phyloP scores from a whole-genome alignment of 2,797 vertebrate genomes.

The Mycteria americana region DNA sequence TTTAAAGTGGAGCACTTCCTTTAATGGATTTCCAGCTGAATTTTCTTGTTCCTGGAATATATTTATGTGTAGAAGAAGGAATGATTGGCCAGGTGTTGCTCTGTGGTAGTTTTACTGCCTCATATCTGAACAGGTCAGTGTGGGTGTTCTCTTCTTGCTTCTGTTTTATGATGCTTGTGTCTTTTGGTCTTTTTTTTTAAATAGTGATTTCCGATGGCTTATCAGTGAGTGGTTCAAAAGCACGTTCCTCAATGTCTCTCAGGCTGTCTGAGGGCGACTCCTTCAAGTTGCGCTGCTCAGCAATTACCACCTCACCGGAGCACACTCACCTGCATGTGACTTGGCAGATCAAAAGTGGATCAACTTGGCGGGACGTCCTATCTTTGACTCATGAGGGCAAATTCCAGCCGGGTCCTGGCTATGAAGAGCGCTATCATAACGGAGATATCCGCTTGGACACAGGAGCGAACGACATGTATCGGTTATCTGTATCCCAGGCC shows the following conservation, averaged over 20 bases:
- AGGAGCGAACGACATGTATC: constrained; percentile 75
- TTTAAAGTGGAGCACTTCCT: constrained; percentile 1
- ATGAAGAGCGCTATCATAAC: constrained; percentile 76
- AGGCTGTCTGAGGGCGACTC: constrained; percentile 82
- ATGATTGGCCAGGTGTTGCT: not conserved
- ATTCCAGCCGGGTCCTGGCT: constrained; percentile 73
- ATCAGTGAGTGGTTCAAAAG: constrained; percentile 68
- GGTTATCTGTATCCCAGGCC: constrained; percentile 79
- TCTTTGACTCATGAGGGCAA: constrained; percentile 84
- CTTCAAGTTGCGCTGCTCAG: constrained; percentile 83
- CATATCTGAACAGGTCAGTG: not conserved
- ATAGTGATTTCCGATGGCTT: constrained; percentile 90
- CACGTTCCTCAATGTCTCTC: not conserved
- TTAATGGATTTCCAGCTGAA: constrained; percentile 1
- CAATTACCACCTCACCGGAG: constrained; percentile 72
- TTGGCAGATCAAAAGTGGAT: constrained; percentile 78
- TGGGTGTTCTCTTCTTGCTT: not conserved
- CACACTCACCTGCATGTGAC: constrained; percentile 88
- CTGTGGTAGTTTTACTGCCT: not conserved
- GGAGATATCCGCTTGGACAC: constrained; percentile 85
- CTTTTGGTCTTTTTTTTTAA: not conserved
- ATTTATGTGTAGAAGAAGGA: not conserved
- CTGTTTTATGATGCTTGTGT: not conserved
- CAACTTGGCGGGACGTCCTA: constrained; percentile 71
- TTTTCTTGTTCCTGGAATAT: constrained; percentile 2